Percentiles rank a stretch among this genome's conserved stretches.
These are phyloP conservation scores for Napeogenes sylphis DNA, from an alignment of 2,888 invertebrate species.

Conservation along the genomic window DNA sequence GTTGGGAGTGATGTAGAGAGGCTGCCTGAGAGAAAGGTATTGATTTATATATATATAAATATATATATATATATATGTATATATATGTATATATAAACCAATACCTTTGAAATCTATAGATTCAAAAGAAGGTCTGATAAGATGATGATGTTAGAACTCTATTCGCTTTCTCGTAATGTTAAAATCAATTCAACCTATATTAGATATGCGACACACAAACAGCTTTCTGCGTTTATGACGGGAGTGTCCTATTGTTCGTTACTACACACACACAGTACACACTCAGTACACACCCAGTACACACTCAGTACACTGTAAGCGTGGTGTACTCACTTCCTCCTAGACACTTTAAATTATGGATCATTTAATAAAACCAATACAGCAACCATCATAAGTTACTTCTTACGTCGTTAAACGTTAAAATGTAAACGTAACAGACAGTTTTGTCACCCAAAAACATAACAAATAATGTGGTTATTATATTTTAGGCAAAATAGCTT, in stretches of 20 bases:
- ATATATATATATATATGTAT: too few species aligned
- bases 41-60: too few species aligned
- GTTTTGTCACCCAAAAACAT: conserved; percentile 1
- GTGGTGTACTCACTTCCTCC: not conserved
- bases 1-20: too few species aligned
- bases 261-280: too few species aligned
- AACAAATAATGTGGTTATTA: not conserved
- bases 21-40: too few species aligned
- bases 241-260: not conserved
- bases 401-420: not conserved
- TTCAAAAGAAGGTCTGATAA: too few species aligned
- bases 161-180: conserved; percentile 1
- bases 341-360: too few species aligned
- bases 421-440: not conserved
- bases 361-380: not conserved
- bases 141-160: not conserved
- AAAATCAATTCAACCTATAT: not conserved
- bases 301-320: too few species aligned
- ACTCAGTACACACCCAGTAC: too few species aligned
- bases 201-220: not conserved
- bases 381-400: not conserved
- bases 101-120: too few species aligned
- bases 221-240: not conserved
- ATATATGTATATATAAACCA: too few species aligned
- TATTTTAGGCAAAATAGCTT: not conserved